Evolutionary conservation across 92 coral and sea anemone species (phyloP).

Genomic region (Muricea muricata): DNA sequence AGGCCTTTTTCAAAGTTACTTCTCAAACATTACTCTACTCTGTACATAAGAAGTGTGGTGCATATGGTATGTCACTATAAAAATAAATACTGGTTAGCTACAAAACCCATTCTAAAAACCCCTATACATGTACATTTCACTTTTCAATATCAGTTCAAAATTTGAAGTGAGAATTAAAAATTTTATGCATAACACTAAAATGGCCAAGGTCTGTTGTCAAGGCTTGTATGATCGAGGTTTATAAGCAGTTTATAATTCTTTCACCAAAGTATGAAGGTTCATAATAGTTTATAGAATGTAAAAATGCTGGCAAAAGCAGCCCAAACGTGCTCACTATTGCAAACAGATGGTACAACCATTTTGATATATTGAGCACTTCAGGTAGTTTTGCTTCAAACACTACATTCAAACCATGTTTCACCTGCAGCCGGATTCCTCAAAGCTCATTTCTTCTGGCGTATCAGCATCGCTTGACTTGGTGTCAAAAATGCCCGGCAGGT

Average conservation of each 20-base stretch:
- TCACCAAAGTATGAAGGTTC: no score
- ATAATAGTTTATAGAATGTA: no score
- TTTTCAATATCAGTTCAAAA: neutral
- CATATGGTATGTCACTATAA: neutral
- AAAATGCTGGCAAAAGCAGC: neutral
- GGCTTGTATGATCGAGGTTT: no score
- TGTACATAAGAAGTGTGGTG: no score
- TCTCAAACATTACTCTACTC: no score
- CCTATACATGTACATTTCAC: neutral
- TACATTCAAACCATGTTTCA: neutral
- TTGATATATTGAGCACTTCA: neutral
- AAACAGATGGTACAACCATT: neutral
- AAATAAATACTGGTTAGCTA: constrained; percentile 1
- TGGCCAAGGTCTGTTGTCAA: no score
- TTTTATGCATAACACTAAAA: neutral
- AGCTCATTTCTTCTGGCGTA: constrained; percentile 9
- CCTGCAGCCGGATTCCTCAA: neutral
- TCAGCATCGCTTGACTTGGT: neutral
- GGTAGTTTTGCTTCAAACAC: neutral
- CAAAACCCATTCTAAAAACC: neutral
- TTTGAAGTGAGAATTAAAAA: neutral
- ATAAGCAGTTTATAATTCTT: no score
- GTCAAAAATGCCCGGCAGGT: constrained; percentile 37
- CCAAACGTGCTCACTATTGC: neutral
- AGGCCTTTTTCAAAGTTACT: no score